Conservation (phyloP, 2,113 vertebrate species). For the Microcebus ravelobensis region DNA sequence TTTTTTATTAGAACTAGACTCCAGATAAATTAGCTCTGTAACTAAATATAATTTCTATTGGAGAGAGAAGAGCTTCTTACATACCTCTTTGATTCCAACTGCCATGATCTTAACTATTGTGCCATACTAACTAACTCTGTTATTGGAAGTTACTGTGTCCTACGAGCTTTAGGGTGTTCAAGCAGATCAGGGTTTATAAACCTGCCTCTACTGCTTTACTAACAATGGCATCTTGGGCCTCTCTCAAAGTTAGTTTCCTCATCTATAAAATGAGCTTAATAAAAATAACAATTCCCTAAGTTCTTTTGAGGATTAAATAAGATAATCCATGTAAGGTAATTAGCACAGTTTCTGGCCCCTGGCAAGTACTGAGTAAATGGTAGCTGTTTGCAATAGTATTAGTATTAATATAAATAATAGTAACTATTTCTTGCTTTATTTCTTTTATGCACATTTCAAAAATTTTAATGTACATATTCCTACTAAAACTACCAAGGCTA, state of each 20-base stretch:
- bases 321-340: neutral
- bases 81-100: neutral
- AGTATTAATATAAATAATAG: neutral
- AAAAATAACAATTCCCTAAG: neutral
- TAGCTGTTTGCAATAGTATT: neutral
- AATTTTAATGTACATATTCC: neutral
- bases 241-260: neutral
- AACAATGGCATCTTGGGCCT: neutral
- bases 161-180: neutral
- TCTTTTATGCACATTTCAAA: conserved; percentile 24
- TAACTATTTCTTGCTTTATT: neutral
- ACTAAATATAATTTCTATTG: neutral
- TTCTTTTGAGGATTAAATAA: neutral
- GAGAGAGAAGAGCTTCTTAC: neutral
- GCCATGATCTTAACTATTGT: neutral
- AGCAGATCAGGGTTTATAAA: neutral
- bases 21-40: neutral
- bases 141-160: neutral
- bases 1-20: neutral
- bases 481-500: neutral
- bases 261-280: neutral
- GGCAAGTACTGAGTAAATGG: neutral
- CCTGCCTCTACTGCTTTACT: neutral
- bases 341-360: neutral
- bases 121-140: neutral